Evolutionary conservation across 2,797 vertebrate species (phyloP), one percentile per base, ranked within the genome.

Genomic region (Xiphorhynchus erythropygius): DNA sequence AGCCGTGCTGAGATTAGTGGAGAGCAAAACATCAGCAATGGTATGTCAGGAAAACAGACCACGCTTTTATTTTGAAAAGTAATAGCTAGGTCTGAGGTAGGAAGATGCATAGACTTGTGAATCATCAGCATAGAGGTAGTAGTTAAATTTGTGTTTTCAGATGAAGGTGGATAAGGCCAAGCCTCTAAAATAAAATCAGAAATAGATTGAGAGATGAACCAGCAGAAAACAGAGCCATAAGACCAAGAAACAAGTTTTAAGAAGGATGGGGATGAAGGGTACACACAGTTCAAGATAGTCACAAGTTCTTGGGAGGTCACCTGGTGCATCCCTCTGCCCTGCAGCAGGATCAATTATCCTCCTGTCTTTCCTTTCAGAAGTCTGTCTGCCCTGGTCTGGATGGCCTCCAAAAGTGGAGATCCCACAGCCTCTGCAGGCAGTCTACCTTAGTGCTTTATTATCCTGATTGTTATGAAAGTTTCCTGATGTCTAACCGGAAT

Each of bases 401-500:
- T 53, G 68, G 78, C 53, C 78, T 97, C 95, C 94, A 96, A 64
- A 5, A 2, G 30, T 55, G 57, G 90, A 94, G 95, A 96, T 96
- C 90, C 90, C 93, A 87, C 92, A 96, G 42, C 84, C 88, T 97
- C 92, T 23, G 27, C 93, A 96, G 93, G 90, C 92, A 84, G 84
- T 50, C 90, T 96, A 95, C 94, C 95, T 96, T 90, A 71, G 84
- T 80, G 84, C 84, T 95, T 92, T 89, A 83, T 96, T 96, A 94
- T 92, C 71, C 60, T 85, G 90, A 95, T 92, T 94, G 94, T 95
- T 97, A 85, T 79, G 95, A 97, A 96, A 97, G 94, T 95, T 96
- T 94, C 95, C 95, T 97, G 93, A 96, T 92, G 95, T 96, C 89
- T 96, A 93, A 96, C 93, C 5, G 30, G 94, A 96, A 95, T 96